Percentiles rank a stretch among this genome's conserved stretches.
Evolutionary conservation across 1,140 invertebrate genomes (phyloP).

Genomic region (Ooceraea biroi): DNA sequence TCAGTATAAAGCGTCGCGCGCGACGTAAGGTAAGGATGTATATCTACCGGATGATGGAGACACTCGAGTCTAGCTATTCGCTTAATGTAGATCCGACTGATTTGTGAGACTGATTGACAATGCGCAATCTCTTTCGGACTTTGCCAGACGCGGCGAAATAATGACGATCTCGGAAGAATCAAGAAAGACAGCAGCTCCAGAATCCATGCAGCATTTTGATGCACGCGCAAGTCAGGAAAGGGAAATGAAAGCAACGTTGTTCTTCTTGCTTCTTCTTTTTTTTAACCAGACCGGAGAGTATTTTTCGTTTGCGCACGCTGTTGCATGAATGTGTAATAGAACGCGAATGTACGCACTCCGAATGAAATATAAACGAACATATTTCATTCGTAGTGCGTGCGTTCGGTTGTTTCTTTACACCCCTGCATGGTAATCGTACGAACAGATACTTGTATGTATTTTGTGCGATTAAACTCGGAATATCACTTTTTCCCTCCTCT

Average conservation of each 20-base stretch:
- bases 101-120: not conserved
- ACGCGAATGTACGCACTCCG: constrained; percentile 55
- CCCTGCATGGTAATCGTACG: constrained; percentile 29
- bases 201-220: constrained; percentile 6
- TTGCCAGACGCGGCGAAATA: too few species aligned
- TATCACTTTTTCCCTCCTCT: constrained; percentile 18
- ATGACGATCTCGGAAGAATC: too few species aligned
- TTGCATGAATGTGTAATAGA: constrained; percentile 60
- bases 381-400: constrained; percentile 57
- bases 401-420: constrained; percentile 55
- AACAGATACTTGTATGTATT: constrained; percentile 29
- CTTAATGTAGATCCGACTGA: too few species aligned
- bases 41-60: not conserved
- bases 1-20: constrained; percentile 9
- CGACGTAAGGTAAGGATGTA: not conserved
- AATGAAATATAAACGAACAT: constrained; percentile 63
- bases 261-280: constrained; percentile 18
- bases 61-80: too few species aligned
- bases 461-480: constrained; percentile 39
- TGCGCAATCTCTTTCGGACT: not conserved
- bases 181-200: too few species aligned
- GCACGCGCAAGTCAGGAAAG: not conserved
- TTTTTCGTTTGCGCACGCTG: constrained; percentile 34
- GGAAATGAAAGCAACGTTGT: constrained; percentile 27
- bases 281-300: not conserved